phyloP scores from a whole-genome alignment of 2,113 vertebrate species.

The Brachyhypopomus gauderio region DNA sequence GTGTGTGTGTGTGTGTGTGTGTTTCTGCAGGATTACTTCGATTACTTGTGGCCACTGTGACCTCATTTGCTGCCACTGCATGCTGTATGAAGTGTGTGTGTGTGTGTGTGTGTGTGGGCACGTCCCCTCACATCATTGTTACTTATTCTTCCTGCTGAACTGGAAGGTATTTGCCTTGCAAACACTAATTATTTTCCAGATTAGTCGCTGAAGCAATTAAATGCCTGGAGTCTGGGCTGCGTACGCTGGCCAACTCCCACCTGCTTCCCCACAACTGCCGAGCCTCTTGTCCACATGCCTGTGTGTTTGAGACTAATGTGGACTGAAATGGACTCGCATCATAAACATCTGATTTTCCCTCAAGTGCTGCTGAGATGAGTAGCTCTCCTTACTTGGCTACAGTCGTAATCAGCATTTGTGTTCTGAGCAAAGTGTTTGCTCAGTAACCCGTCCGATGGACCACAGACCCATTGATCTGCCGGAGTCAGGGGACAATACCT shows the following conservation, averaged over 20 bases:
- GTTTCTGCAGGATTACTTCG: slow-evolving; percentile 37
- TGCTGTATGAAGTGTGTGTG: slow-evolving; percentile 55
- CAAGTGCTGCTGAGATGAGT: slow-evolving; percentile 24
- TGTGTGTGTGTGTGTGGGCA: too few relatives aligned
- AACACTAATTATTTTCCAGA: slow-evolving; percentile 67
- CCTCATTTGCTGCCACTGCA: slow-evolving; percentile 53
- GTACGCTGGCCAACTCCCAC: slow-evolving; percentile 19
- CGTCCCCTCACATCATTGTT: slow-evolving; percentile 57
- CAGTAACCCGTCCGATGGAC: slow-evolving; percentile 13
- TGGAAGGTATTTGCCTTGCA: slow-evolving; percentile 56
- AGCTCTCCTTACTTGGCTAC: slow-evolving; percentile 31
- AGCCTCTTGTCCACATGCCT: slow-evolving; percentile 40
- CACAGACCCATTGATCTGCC: not conserved
- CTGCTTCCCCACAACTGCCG: not conserved
- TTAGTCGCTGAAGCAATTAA: slow-evolving; percentile 65
- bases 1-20: not conserved
- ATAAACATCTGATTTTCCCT: slow-evolving; percentile 45
- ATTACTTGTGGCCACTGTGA: slow-evolving; percentile 54
- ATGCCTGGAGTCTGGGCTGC: slow-evolving; percentile 42
- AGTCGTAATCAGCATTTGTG: slow-evolving; percentile 34
- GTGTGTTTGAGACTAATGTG: slow-evolving; percentile 23
- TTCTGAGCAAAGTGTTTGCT: slow-evolving; percentile 4
- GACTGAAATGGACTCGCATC: slow-evolving; percentile 34
- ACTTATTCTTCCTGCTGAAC: slow-evolving; percentile 62
- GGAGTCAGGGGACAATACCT: too few relatives aligned